These are phyloP conservation scores for Tethea ocularis DNA, from an alignment of 2,888 invertebrate species.

Conservation along the genomic window DNA sequence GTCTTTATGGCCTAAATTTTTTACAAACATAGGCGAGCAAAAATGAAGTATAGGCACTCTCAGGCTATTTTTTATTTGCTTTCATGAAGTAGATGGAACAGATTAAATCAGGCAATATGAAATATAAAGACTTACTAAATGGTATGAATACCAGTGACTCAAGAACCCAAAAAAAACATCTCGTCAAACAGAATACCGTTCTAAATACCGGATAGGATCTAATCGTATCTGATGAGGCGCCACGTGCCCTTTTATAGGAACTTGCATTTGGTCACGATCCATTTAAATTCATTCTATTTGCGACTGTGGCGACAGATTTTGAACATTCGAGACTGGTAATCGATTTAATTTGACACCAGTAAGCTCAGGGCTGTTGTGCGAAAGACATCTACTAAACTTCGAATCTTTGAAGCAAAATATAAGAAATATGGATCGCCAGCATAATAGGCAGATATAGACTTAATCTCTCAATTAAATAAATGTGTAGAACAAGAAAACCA, in stretches of 20 bases:
- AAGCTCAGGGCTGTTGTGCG: neutral
- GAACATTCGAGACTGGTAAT: neutral
- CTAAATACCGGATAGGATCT: conserved; percentile 4
- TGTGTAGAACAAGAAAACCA: too few relatives aligned
- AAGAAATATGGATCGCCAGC: neutral
- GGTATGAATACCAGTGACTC: neutral
- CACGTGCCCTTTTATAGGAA: conserved; percentile 5
- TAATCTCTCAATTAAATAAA: neutral
- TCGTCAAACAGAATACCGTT: conserved; percentile 8
- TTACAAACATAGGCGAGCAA: too few relatives aligned
- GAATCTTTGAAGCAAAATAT: neutral
- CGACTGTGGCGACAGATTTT: neutral
- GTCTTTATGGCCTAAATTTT: too few relatives aligned
- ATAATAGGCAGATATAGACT: neutral
- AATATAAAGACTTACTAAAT: neutral
- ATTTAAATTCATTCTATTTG: neutral
- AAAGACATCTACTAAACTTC: neutral
- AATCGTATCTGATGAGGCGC: conserved; percentile 1
- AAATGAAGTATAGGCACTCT: too few relatives aligned
- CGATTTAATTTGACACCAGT: neutral
- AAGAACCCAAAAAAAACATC: neutral
- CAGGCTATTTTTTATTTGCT: too few relatives aligned
- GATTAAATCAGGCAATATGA: neutral
- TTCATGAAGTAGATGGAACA: too few relatives aligned
- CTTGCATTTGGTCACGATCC: conserved; percentile 1